phyloP scores from a whole-genome alignment of 2,113 vertebrate species.

The Stomatorhinus ivindoensis region DNA sequence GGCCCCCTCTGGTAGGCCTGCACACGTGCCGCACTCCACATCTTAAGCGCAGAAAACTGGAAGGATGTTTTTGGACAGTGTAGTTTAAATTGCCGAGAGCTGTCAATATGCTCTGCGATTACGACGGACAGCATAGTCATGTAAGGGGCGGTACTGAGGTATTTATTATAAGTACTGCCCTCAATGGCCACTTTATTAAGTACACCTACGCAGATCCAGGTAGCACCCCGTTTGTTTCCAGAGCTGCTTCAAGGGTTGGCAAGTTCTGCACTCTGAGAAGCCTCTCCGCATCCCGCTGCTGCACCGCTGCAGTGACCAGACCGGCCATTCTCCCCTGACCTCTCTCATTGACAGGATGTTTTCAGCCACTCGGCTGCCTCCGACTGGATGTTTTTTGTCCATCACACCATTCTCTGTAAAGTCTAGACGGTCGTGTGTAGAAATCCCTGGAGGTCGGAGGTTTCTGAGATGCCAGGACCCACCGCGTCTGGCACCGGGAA shows the following conservation, averaged over 20 bases:
- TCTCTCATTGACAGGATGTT: not conserved
- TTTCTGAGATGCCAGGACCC: not conserved
- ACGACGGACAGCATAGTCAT: not conserved
- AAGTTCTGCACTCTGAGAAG: not conserved
- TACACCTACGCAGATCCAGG: not conserved
- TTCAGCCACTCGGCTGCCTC: not conserved
- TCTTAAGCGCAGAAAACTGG: not conserved
- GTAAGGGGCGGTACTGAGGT: not conserved
- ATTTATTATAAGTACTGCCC: not conserved
- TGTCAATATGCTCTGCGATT: not conserved
- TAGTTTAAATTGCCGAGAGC: not conserved
- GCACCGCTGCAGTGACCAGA: not conserved
- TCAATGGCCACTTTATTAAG: not conserved
- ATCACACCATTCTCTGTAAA: not conserved
- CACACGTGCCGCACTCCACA: not conserved
- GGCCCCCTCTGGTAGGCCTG: slow-evolving; percentile 78
- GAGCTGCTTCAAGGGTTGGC: not conserved
- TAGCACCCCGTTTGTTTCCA: not conserved
- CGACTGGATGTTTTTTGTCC: not conserved
- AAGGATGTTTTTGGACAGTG: not conserved
- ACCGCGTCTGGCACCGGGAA: not conserved
- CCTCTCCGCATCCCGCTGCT: not conserved
- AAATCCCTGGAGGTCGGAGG: not conserved
- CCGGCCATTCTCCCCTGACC: not conserved
- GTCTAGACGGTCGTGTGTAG: not conserved